Percentiles rank a stretch among this genome's conserved stretches.
Conservation (phyloP, 2,113 vertebrate genomes). For the Heteronetta atricapilla region DNA sequence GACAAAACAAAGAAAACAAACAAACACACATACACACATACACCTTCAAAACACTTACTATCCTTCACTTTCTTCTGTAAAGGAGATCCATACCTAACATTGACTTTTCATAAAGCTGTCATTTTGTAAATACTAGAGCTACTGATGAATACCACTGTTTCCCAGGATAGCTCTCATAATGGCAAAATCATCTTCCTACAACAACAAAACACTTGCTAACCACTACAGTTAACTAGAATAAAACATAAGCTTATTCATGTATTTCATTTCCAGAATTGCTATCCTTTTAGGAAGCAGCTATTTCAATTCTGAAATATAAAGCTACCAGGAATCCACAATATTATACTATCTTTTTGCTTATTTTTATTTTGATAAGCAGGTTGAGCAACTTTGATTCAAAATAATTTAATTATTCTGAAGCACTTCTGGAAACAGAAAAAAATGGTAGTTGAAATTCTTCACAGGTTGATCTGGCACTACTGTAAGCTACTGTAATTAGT, state of each 20-base stretch:
- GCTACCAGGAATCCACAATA: neutral
- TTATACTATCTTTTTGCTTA: neutral
- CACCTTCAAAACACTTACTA: neutral
- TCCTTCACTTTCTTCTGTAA: neutral
- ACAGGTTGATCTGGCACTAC: constrained; percentile 20
- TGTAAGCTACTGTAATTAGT: constrained; percentile 53
- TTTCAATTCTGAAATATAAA: neutral
- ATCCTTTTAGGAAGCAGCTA: neutral
- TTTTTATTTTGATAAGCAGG: constrained; percentile 43
- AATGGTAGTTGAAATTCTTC: constrained; percentile 31
- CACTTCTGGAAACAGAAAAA: constrained; percentile 20
- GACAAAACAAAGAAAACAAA: too few species aligned
- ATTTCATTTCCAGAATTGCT: constrained; percentile 6
- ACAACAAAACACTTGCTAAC: constrained; percentile 6
- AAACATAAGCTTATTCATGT: neutral
- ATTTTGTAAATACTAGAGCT: neutral
- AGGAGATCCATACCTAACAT: neutral
- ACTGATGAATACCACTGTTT: neutral
- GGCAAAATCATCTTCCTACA: neutral
- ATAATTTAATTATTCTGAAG: constrained; percentile 51
- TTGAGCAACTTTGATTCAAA: constrained; percentile 21
- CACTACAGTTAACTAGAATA: constrained; percentile 31
- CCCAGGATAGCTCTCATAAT: neutral
- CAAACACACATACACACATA: too few species aligned
- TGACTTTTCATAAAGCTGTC: neutral